phyloP scores from a whole-genome alignment of 1,140 invertebrate species.

The Meloidogyne exigua region DNA sequence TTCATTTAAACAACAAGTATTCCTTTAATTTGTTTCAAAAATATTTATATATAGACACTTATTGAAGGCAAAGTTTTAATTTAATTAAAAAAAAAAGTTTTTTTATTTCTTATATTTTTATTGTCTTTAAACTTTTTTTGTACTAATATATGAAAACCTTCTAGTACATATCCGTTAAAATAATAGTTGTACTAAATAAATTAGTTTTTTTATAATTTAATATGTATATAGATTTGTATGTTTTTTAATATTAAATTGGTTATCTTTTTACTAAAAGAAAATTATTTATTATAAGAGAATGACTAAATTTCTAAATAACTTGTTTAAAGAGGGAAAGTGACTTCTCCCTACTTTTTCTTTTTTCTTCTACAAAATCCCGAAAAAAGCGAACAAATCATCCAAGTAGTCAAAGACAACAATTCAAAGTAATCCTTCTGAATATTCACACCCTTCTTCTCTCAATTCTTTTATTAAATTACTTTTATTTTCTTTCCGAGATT shows the following conservation, averaged over 20 bases:
- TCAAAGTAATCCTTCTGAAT: background rate
- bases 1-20: too few species aligned
- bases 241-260: background rate
- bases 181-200: background rate
- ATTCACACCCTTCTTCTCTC: background rate
- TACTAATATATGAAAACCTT: too few species aligned
- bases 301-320: background rate
- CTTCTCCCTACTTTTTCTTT: background rate
- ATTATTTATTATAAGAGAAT: background rate
- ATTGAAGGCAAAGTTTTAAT: too few species aligned
- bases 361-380: background rate
- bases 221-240: background rate
- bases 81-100: too few species aligned
- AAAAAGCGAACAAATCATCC: background rate
- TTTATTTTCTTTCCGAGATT: background rate
- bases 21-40: too few species aligned
- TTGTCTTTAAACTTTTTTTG: too few species aligned
- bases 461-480: conserved; percentile 1
- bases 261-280: background rate
- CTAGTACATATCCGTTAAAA: background rate
- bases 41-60: too few species aligned
- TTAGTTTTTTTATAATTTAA: background rate
- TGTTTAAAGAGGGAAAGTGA: background rate
- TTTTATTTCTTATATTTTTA: too few species aligned
- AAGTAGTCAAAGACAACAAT: background rate